phyloP scores from a whole-genome alignment of 2,113 vertebrate genomes.

The Salvelinus sp. region DNA sequence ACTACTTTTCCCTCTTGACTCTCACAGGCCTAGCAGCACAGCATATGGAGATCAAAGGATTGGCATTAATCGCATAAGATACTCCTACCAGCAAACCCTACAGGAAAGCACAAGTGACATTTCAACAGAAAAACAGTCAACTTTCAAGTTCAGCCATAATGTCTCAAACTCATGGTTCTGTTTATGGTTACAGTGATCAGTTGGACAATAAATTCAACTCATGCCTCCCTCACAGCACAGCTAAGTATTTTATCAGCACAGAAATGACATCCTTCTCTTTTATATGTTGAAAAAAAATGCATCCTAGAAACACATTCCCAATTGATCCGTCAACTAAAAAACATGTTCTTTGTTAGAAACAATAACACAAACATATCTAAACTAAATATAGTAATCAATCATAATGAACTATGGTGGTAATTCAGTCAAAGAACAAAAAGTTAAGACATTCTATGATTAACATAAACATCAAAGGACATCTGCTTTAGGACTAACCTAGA shows the following conservation, averaged over 20 bases:
- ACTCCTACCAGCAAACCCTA: slow-evolving; percentile 23
- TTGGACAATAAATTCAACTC: too few species aligned
- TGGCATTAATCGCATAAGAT: slow-evolving; percentile 60
- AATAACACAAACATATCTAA: not conserved
- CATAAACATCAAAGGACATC: not conserved
- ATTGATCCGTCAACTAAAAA: not conserved
- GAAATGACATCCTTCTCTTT: not conserved
- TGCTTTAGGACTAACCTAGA: not conserved
- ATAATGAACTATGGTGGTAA: not conserved
- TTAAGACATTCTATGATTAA: not conserved
- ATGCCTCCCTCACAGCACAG: too few species aligned
- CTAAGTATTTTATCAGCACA: not conserved
- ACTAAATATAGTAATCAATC: not conserved
- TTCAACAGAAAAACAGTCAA: slow-evolving; percentile 1
- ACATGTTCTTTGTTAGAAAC: not conserved
- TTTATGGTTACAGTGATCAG: not conserved
- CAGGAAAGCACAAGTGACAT: slow-evolving; percentile 27
- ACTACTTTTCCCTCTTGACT: not conserved
- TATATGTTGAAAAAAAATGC: not conserved
- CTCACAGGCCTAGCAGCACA: not conserved
- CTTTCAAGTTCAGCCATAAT: not conserved
- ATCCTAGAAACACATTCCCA: not conserved
- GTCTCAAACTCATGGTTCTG: not conserved
- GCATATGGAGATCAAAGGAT: slow-evolving; percentile 66
- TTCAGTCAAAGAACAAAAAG: not conserved